These are phyloP conservation scores for Tychaedon coryphoeus DNA, from an alignment of 2,113 vertebrate species.

Conservation along the genomic window DNA sequence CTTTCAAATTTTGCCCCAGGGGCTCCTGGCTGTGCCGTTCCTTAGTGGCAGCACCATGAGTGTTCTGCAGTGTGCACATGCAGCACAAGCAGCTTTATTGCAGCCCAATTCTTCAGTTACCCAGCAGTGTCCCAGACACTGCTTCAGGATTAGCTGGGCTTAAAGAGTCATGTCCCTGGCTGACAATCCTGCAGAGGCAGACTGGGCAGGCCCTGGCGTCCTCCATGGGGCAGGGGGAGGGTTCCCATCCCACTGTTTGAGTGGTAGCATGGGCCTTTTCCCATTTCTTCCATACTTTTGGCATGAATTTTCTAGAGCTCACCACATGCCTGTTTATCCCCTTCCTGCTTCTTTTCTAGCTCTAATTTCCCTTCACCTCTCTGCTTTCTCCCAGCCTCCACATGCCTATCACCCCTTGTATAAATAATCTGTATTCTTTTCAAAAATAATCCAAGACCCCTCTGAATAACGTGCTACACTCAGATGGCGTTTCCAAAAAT, in stretches of 20 bases:
- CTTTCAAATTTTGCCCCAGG: not conserved
- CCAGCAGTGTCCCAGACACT: not conserved
- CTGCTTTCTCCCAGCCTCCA: not conserved
- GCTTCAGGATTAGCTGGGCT: not conserved
- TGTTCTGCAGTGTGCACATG: not conserved
- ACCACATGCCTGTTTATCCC: not conserved
- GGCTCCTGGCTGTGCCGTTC: fast-evolving
- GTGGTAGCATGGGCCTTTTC: not conserved
- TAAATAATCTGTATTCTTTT: not conserved
- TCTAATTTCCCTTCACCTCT: not conserved
- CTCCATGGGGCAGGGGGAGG: not conserved
- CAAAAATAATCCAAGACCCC: not conserved
- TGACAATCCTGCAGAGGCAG: not conserved
- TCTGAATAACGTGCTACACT: not conserved
- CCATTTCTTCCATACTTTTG: not conserved
- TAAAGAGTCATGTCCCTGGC: not conserved
- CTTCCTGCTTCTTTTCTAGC: not conserved
- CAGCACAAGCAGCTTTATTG: not conserved
- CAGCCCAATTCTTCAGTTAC: not conserved
- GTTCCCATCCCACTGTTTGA: not conserved
- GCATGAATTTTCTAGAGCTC: not conserved
- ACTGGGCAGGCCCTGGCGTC: not conserved
- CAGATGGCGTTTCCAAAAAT: not conserved
- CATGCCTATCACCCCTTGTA: not conserved
- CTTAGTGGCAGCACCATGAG: not conserved